A percentile compares a stretch with the other conserved stretches of the same genome.
Conservation (phyloP, 2,888 invertebrate genomes). For the Rhamnusium bicolor region DNA sequence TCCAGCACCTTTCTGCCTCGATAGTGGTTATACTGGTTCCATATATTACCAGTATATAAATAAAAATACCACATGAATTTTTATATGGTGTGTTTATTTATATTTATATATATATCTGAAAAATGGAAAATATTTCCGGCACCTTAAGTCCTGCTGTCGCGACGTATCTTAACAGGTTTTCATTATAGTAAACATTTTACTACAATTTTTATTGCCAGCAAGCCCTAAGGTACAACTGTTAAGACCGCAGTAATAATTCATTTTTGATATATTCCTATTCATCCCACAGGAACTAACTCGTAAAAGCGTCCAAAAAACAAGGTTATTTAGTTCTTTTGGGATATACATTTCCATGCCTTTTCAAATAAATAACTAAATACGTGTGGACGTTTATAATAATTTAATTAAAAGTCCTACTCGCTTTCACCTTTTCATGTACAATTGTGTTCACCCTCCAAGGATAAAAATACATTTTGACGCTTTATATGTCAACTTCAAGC, state of each 20-base stretch:
- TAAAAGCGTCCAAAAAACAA: neutral
- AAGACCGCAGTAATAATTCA: neutral
- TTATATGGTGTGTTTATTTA: too few relatives aligned
- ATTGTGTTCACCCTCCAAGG: neutral
- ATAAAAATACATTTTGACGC: neutral
- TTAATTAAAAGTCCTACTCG: neutral
- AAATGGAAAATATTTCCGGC: too few relatives aligned
- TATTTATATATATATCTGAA: too few relatives aligned
- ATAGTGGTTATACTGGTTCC: too few relatives aligned
- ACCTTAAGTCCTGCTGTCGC: too few relatives aligned
- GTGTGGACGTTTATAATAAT: neutral
- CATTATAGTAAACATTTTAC: neutral
- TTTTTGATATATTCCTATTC: neutral
- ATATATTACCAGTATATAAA: too few relatives aligned
- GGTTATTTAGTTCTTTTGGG: neutral
- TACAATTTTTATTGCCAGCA: neutral
- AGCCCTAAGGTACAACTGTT: neutral
- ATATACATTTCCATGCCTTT: neutral
- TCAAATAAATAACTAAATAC: neutral
- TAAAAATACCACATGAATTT: too few relatives aligned
- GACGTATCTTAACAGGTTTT: neutral
- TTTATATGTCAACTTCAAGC: neutral
- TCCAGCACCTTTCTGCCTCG: too few relatives aligned
- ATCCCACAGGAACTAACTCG: neutral
- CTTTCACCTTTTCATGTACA: neutral